Evolutionary conservation across 1,140 invertebrate species (phyloP).

Genomic region (Pararge aegeria): DNA sequence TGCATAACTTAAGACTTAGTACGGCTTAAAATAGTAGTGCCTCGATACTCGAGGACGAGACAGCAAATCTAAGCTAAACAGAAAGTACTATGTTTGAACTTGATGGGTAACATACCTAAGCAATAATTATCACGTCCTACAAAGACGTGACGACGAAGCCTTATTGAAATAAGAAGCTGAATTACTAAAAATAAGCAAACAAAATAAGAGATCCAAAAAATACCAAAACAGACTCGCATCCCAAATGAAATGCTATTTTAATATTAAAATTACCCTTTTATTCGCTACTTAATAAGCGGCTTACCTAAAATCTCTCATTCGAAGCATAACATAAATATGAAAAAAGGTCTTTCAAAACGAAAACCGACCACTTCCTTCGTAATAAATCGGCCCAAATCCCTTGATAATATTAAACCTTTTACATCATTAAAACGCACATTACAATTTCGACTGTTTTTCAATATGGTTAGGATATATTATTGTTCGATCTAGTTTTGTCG

Average conservation of each 20-base stretch:
- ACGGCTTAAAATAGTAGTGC: too few relatives aligned
- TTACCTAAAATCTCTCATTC: conserved; percentile 46
- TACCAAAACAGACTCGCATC: not conserved
- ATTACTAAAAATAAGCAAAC: too few relatives aligned
- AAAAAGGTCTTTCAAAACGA: conserved; percentile 37
- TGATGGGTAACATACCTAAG: too few relatives aligned
- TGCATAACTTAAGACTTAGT: too few relatives aligned
- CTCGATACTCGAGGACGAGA: too few relatives aligned
- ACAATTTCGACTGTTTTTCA: conserved; percentile 19
- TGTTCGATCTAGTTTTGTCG: conserved; percentile 6
- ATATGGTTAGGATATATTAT: conserved; percentile 19
- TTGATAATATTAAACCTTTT: conserved; percentile 59
- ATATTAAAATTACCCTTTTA: conserved; percentile 26
- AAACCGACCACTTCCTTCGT: conserved; percentile 51
- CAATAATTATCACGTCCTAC: too few relatives aligned
- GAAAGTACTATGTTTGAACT: too few relatives aligned
- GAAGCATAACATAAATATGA: conserved; percentile 39
- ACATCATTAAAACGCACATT: conserved; percentile 14
- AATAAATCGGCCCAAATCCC: conserved; percentile 65
- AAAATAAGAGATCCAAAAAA: conserved; percentile 10
- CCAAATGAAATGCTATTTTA: conserved; percentile 5
- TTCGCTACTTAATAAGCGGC: conserved; percentile 42
- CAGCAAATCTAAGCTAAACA: too few relatives aligned
- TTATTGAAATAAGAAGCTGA: too few relatives aligned
- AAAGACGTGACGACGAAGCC: too few relatives aligned